Conservation (phyloP, 2,797 vertebrate genomes). For the Poecilia wingei region DNA sequence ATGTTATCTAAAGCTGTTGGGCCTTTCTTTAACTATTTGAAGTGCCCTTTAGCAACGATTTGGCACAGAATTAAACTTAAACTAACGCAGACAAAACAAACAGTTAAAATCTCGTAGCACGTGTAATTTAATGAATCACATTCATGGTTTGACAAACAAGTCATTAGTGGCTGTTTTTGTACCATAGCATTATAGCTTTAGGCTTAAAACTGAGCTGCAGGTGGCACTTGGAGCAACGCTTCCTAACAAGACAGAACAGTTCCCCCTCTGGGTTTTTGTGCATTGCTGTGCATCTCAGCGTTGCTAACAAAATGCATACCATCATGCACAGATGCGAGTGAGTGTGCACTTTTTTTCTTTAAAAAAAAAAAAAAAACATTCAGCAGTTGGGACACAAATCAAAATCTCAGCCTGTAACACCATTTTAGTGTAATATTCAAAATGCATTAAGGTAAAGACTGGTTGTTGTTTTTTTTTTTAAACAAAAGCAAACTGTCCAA, state of each 20-base stretch:
- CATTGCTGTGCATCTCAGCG: slow-evolving; percentile 12
- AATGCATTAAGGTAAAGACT: neutral
- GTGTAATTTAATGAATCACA: neutral
- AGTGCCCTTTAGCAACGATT: neutral
- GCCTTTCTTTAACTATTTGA: neutral
- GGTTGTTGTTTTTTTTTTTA: neutral
- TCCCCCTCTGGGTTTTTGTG: slow-evolving; percentile 28
- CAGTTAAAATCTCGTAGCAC: neutral
- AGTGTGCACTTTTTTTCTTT: neutral
- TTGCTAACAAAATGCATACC: slow-evolving; percentile 2
- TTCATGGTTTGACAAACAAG: slow-evolving; percentile 10
- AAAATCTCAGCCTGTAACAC: neutral
- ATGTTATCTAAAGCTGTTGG: neutral
- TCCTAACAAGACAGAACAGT: slow-evolving; percentile 23
- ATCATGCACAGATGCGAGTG: slow-evolving; percentile 8
- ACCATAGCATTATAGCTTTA: slow-evolving; percentile 22
- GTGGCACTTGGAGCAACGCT: slow-evolving; percentile 22
- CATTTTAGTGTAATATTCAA: neutral
- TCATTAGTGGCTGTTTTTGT: slow-evolving; percentile 45
- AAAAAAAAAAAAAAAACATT: neutral
- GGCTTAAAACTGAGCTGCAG: slow-evolving; percentile 37
- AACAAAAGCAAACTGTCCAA: neutral
- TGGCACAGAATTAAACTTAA: neutral
- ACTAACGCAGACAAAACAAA: neutral
- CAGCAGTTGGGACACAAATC: neutral